Conservation (phyloP, 2,113 vertebrate genomes). For the Rhinolophus ferrumequinum region DNA sequence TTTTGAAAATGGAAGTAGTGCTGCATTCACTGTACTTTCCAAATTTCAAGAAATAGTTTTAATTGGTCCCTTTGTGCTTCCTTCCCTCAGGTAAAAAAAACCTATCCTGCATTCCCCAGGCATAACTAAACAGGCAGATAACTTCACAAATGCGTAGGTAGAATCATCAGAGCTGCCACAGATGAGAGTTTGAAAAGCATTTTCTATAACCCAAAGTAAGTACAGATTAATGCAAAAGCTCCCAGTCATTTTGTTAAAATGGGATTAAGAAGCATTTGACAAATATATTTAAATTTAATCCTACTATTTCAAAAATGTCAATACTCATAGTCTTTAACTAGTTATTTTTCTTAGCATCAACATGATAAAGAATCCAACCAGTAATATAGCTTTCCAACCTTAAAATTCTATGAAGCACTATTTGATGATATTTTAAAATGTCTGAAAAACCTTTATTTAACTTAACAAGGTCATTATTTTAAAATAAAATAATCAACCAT, state of each 20-base stretch:
- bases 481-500: background rate
- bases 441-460: background rate
- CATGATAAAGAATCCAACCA: background rate
- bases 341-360: background rate
- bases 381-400: background rate
- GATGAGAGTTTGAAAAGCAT: background rate
- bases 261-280: background rate
- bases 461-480: conserved; percentile 6
- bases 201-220: background rate
- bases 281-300: background rate
- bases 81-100: background rate
- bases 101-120: background rate
- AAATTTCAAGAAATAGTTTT: background rate
- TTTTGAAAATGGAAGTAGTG: background rate
- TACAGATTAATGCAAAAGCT: background rate
- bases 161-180: background rate
- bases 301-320: background rate
- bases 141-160: background rate
- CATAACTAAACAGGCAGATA: background rate
- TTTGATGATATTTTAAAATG: background rate
- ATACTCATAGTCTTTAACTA: background rate
- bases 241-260: background rate
- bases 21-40: background rate
- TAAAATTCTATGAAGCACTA: background rate
- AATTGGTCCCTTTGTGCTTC: background rate